These are phyloP conservation scores for Lepus oiostolus DNA, from an alignment of 2,797 vertebrate species.

Conservation along the genomic window DNA sequence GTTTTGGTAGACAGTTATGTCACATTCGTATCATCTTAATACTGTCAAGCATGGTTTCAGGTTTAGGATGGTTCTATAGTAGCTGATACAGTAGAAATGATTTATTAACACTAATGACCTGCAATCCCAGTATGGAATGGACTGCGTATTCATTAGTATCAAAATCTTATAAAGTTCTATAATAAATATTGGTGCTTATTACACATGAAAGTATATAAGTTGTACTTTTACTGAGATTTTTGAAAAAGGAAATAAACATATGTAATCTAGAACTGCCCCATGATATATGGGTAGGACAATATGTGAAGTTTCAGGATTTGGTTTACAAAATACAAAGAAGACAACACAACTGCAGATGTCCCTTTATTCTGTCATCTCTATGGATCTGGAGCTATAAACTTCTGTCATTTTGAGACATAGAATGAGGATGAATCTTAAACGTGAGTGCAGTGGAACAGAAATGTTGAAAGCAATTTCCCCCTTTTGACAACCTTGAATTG, in stretches of 20 bases:
- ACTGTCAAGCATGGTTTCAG: no score
- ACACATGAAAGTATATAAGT: not conserved
- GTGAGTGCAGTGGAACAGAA: rapidly evolving
- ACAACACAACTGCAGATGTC: not conserved
- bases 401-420: not conserved
- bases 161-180: not conserved
- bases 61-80: no score
- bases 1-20: no score
- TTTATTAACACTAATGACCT: no score
- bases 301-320: not conserved
- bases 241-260: not conserved
- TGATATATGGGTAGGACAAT: not conserved
- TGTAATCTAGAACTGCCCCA: not conserved
- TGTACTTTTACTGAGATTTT: not conserved
- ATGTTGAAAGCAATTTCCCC: not conserved
- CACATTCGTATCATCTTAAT: no score
- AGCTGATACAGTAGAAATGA: no score
- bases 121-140: no score
- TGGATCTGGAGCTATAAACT: not conserved
- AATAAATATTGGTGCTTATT: not conserved
- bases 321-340: not conserved
- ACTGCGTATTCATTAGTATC: no score
- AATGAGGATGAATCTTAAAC: not conserved
- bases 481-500: not conserved
- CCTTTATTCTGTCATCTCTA: not conserved